Conservation (phyloP, 2,888 invertebrate species). For the Trichacis sp. region DNA sequence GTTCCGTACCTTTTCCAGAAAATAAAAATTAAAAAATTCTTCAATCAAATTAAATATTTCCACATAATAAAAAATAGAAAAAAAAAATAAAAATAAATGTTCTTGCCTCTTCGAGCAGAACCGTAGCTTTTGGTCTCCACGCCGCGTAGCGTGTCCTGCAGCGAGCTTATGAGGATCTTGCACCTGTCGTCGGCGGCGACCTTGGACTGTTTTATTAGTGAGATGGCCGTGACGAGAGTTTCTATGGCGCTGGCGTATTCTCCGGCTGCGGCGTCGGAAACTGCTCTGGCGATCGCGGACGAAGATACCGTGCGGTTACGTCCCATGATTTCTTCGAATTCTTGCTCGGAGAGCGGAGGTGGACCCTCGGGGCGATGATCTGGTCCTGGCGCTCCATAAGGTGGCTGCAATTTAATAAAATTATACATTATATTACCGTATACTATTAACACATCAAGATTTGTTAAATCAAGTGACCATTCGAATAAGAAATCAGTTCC, state of each 20-base stretch:
- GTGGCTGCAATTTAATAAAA: slow-evolving; percentile 57
- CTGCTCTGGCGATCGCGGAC: slow-evolving; percentile 96
- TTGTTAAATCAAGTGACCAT: too few relatives aligned
- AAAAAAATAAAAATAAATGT: too few relatives aligned
- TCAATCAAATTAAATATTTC: too few relatives aligned
- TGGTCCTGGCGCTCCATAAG: slow-evolving; percentile 75
- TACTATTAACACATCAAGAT: too few relatives aligned
- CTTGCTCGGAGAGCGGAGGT: slow-evolving; percentile 86
- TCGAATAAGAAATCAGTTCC: too few relatives aligned
- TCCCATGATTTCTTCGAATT: slow-evolving; percentile 98
- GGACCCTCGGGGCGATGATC: slow-evolving; percentile 72
- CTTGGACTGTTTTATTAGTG: slow-evolving; percentile 97
- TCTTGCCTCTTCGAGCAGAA: slow-evolving; percentile 76
- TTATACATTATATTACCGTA: too few relatives aligned
- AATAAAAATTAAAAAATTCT: too few relatives aligned
- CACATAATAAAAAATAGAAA: too few relatives aligned
- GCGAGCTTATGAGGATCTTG: slow-evolving; percentile 95
- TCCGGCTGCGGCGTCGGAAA: slow-evolving; percentile 96
- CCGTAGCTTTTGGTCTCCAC: slow-evolving; percentile 98
- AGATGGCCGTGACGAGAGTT: slow-evolving; percentile 98
- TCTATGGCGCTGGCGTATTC: slow-evolving; percentile 99
- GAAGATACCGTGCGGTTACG: slow-evolving; percentile 97
- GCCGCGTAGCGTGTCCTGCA: slow-evolving; percentile 96
- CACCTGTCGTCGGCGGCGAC: slow-evolving; percentile 96
- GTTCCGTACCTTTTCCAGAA: too few relatives aligned